phyloP scores from a whole-genome alignment of 2,888 invertebrate species.

The Torymus texanus region DNA sequence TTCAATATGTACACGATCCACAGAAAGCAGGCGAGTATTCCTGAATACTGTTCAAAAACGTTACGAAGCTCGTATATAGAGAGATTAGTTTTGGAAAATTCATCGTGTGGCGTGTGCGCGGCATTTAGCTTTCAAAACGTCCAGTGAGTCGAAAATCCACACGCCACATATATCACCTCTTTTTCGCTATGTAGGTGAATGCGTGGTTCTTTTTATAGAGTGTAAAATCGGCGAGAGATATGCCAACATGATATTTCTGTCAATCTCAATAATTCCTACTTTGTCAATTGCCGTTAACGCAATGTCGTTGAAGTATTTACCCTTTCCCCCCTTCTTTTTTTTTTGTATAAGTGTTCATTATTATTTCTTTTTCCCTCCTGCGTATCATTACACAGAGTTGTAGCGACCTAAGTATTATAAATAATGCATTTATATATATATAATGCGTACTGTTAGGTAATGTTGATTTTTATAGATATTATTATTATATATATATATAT shows the following conservation, averaged over 20 bases:
- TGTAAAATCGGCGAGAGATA: constrained; percentile 8
- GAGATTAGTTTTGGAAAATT: constrained; percentile 27
- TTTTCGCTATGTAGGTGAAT: constrained; percentile 18
- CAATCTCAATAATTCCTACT: constrained; percentile 54
- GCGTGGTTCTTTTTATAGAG: neutral
- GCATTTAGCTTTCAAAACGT: constrained; percentile 29
- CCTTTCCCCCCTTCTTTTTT: neutral
- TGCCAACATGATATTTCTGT: constrained; percentile 47
- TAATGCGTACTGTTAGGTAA: constrained; percentile 26
- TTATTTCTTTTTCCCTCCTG: neutral
- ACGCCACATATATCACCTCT: neutral
- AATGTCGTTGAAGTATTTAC: constrained; percentile 35
- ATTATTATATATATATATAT: constrained; percentile 3
- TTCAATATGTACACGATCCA: neutral
- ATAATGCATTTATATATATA: constrained; percentile 43
- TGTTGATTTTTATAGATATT: constrained; percentile 52
- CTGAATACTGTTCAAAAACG: neutral
- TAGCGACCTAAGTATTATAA: constrained; percentile 37
- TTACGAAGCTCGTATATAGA: constrained; percentile 21
- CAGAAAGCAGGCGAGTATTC: constrained; percentile 6
- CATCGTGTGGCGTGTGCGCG: constrained; percentile 1
- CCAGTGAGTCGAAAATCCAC: constrained; percentile 20
- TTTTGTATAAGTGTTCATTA: constrained; percentile 31
- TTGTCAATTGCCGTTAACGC: constrained; percentile 52
- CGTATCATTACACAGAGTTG: constrained; percentile 10